Percentiles rank a stretch among this genome's conserved stretches.
Conservation (phyloP, 2,113 vertebrate species). For the Brachypteracias leptosomus region DNA sequence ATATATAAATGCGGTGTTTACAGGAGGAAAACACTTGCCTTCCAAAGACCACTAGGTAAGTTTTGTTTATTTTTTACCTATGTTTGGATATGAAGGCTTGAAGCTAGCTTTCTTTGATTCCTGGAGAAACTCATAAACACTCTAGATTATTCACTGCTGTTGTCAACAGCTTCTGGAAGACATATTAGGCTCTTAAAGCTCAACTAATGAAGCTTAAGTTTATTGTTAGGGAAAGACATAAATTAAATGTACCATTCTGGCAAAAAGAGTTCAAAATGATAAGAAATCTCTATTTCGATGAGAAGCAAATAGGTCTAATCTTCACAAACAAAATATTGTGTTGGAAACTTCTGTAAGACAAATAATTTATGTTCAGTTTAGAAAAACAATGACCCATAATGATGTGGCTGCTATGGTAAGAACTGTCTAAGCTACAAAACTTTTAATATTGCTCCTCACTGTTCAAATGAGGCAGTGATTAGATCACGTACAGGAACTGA, state of each 20-base stretch:
- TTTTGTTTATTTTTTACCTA: background rate
- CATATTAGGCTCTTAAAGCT: background rate
- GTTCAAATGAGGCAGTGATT: background rate
- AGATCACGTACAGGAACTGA: fast-evolving
- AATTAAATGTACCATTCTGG: background rate
- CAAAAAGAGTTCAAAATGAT: background rate
- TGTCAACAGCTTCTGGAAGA: background rate
- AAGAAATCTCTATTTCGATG: background rate
- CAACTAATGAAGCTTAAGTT: background rate
- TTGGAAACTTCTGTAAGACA: background rate
- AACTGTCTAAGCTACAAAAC: background rate
- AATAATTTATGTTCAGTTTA: background rate
- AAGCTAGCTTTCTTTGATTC: background rate
- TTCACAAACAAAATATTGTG: background rate
- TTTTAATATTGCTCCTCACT: background rate
- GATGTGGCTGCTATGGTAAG: background rate
- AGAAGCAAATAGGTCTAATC: background rate
- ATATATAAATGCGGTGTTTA: background rate
- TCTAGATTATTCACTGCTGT: background rate
- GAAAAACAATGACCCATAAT: background rate
- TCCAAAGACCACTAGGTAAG: background rate
- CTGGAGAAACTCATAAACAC: background rate
- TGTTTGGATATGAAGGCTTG: background rate
- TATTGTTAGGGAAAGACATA: background rate
- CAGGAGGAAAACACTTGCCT: background rate